Evolutionary conservation across 2,888 invertebrate species (phyloP), one percentile per base, ranked within the genome.

Genomic region (Eupithecia subfuscata): DNA sequence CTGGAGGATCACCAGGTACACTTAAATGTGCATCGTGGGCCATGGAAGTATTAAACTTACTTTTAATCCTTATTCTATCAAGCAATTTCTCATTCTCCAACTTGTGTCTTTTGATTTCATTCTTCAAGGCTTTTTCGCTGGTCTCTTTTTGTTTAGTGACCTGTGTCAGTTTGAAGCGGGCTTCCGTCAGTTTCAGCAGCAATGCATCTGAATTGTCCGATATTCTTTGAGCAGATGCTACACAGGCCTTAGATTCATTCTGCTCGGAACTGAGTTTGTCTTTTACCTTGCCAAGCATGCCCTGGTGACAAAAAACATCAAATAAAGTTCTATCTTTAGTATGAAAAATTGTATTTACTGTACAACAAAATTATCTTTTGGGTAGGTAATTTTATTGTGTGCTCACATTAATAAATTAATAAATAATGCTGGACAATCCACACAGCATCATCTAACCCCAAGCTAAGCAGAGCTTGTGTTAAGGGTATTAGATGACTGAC

Each of bases 161-260:
- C 80, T 90, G 90, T 22, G 84, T 80, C 30, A 94, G 82, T 82
- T 92, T 92, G 18, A 88, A 85, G 40, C 86, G 87, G 14, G 90
- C 86, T 48, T 90, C 90, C 34, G 87, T 82, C 60, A 92, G 81
- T 76, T 89, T 89, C 71, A 90, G 88, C 60, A 89, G 81, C 74
- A 93, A 82, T 22, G 87, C 88, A 80, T 92, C 90, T n/a, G 92
- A 92, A 65, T 88, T 90, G 75, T 94, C 93, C 0, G 94, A 88
- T 63, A 93, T 88, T 76, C 91, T 89, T 79, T 92, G 94, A 2
- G 93, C 93, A 67, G 93, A 90, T 48, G 92, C 92, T 45, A 94
- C 89, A 86, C 94, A 95, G 18, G 94, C 91, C 80, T 87, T 91
- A 3, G 94, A 87, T 83, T 93, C 92, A 88, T 91, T 92, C 80